phyloP scores from a whole-genome alignment of 2,888 invertebrate species.

The Pharmacophagus antenor region DNA sequence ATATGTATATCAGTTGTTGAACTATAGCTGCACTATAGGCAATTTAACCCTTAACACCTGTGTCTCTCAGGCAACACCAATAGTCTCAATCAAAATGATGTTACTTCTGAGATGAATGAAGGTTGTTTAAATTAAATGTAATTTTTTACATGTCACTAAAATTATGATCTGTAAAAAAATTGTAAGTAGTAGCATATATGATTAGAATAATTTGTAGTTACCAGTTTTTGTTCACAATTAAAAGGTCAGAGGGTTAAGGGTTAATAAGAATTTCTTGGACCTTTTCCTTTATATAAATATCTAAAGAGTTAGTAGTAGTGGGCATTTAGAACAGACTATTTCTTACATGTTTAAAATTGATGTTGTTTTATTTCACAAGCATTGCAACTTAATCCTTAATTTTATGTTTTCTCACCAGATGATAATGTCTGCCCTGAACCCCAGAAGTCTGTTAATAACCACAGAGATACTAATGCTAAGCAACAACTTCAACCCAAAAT shows the following conservation, averaged over 20 bases:
- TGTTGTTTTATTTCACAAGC: not conserved
- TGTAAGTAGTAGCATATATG: no score
- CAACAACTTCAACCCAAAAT: slow-evolving; percentile 60
- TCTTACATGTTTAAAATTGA: not conserved
- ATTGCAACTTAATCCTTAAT: slow-evolving; percentile 13
- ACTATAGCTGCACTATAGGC: not conserved
- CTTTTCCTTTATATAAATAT: no score
- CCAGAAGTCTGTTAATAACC: slow-evolving; percentile 65
- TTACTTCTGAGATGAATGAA: no score
- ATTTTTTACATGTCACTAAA: no score
- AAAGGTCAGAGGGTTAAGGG: no score
- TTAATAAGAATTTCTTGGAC: no score
- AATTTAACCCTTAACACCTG: no score
- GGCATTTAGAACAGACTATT: not conserved
- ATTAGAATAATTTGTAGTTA: not conserved
- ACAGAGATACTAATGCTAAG: slow-evolving; percentile 57
- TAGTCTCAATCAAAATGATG: no score
- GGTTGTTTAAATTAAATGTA: no score
- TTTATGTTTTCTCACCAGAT: slow-evolving; percentile 69
- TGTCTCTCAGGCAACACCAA: no score
- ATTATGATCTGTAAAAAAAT: no score
- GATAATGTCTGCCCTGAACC: slow-evolving; percentile 72
- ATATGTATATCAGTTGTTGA: no score
- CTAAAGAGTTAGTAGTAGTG: not conserved
- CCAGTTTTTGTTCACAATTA: not conserved